phyloP scores from a whole-genome alignment of 2,888 invertebrate species.

The Euphydryas editha region DNA sequence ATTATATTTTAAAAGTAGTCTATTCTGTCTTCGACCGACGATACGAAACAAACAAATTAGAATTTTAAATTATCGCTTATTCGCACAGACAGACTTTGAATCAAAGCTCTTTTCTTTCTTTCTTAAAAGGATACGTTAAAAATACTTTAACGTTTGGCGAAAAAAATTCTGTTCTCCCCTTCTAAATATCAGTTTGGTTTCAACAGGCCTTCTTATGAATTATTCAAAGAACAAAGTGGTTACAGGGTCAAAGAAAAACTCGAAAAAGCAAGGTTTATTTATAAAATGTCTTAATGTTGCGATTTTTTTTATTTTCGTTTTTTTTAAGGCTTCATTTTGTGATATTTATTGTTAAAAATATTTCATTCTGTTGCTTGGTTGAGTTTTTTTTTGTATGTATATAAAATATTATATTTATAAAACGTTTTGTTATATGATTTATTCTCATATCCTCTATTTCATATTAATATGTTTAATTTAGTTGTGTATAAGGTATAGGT shows the following conservation, averaged over 20 bases:
- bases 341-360: not conserved
- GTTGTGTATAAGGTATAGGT: too few relatives aligned
- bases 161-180: not conserved
- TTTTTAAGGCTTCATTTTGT: not conserved
- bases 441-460: too few relatives aligned
- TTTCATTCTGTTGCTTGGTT: too few relatives aligned
- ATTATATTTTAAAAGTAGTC: too few relatives aligned
- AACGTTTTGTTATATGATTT: too few relatives aligned
- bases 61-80: too few relatives aligned
- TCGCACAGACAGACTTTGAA: too few relatives aligned
- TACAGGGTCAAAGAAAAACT: conserved; percentile 13
- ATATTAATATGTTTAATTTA: too few relatives aligned
- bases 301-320: conserved; percentile 1
- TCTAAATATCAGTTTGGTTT: conserved; percentile 28
- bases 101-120: not conserved
- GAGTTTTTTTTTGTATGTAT: too few relatives aligned
- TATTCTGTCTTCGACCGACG: too few relatives aligned
- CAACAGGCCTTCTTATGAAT: conserved; percentile 27
- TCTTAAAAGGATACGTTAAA: not conserved
- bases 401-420: too few relatives aligned
- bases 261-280: conserved; percentile 7
- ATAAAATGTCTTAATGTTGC: conserved; percentile 4
- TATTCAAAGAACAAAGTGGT: conserved; percentile 33
- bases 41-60: too few relatives aligned
- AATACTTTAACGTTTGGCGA: not conserved